Base-by-base conservation (phyloP, 2,888 invertebrate species). In the Epicampocera succincta region DNA sequence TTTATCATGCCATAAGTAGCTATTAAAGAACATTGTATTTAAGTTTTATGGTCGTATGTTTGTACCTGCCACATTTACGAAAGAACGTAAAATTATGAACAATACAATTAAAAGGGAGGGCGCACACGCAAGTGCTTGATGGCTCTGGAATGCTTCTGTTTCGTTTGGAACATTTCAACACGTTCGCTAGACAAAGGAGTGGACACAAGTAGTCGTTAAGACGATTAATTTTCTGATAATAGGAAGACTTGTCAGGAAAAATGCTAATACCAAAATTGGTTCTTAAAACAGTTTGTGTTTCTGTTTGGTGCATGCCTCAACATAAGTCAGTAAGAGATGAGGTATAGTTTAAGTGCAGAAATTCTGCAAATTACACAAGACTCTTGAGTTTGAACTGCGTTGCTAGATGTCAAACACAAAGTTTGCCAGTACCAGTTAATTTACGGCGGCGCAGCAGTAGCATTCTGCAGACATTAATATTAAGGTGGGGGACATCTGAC, bases 1-100 rank as follows among this genome's bases (percentile, higher is more conserved):
- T 83, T 83, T 80, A 83, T 83, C 76, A 63, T 54, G 33, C 56
- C 68, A 38, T 72, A 83, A 80, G 74, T 78, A 71, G 74, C 71
- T 52, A 71, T 78, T 78, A 75, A 78, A 29, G 74, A 38, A 40
- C 38, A 46, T 38, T 19, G 52, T 69, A 44, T 46, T 38, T 38
- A 19, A 13, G 46, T 65, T 46, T 74, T 74, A 29, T 54, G 42
- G 33, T 33, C 33, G 8, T 56, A 44, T 38, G 12, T 50, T 15
- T 29, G 46, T 58, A 58, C 29, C 52, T 79, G 78, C 54, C 66
- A 72, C 78, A 73, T 52, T 68, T 58, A 46, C 52, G 60, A 73
- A 66, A 66, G 12, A 73, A 60, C 25, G 50, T 66, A 54, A 66
- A 73, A 60, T 73, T 72, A 79, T 79, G 78, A 79, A 56, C 61